These are phyloP conservation scores for Limnothrissa miodon DNA, from an alignment of 2,113 vertebrate species.

Conservation along the genomic window DNA sequence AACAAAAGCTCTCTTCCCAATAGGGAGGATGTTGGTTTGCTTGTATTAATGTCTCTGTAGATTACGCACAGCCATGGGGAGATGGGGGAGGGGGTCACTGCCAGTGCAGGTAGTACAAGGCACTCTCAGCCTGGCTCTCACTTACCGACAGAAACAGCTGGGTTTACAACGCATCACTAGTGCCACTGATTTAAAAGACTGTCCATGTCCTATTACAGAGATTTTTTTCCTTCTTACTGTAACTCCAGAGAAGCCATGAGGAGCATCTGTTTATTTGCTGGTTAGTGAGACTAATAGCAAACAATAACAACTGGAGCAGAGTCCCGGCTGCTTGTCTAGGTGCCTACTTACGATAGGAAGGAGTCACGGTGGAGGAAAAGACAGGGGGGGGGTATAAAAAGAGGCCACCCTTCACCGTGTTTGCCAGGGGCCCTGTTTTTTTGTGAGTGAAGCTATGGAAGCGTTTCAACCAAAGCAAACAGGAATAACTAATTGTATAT, in stretches of 20 bases:
- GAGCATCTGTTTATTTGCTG: slow-evolving; percentile 44
- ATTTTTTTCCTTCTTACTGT: slow-evolving; percentile 45
- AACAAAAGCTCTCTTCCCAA: slow-evolving; percentile 23
- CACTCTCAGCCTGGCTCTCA: slow-evolving; percentile 41
- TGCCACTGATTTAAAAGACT: slow-evolving; percentile 56
- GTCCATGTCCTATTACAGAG: slow-evolving; percentile 37
- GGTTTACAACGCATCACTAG: slow-evolving; percentile 47
- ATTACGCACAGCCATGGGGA: slow-evolving; percentile 55
- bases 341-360: neutral
- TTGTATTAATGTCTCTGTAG: slow-evolving; percentile 62
- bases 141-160: slow-evolving; percentile 62
- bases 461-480: slow-evolving; percentile 62
- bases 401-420: slow-evolving; percentile 40
- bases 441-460: slow-evolving; percentile 44
- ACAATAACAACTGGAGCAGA: slow-evolving; percentile 32
- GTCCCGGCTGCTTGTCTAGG: slow-evolving; percentile 22
- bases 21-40: slow-evolving; percentile 48
- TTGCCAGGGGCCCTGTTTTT: slow-evolving; percentile 56
- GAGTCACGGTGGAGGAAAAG: neutral
- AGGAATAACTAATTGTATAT: slow-evolving; percentile 72
- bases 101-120: slow-evolving; percentile 55
- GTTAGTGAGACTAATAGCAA: slow-evolving; percentile 9
- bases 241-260: slow-evolving; percentile 42
- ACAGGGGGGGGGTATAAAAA: slow-evolving; percentile 20
- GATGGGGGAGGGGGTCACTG: slow-evolving; percentile 55